phyloP scores from a whole-genome alignment of 2,797 vertebrate genomes.

The Remorina albescens region DNA sequence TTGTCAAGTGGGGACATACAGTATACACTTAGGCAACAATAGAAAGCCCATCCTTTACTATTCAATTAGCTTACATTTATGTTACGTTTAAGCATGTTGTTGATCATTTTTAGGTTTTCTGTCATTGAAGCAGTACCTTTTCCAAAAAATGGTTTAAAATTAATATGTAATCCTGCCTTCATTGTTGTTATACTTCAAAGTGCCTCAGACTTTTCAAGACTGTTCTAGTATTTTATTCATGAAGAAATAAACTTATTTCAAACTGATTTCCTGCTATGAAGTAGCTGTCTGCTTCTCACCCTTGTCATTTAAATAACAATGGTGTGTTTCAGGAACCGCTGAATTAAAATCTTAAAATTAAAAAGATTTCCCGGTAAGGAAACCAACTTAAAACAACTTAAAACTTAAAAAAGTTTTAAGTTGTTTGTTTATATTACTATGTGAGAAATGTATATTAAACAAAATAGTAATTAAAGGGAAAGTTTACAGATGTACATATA shows the following conservation, averaged over 20 bases:
- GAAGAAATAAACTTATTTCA: conserved; percentile 71
- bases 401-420: no score
- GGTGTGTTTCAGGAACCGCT: neutral
- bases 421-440: no score
- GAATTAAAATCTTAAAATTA: neutral
- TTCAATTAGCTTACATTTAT: conserved; percentile 50
- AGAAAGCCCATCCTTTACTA: conserved; percentile 51
- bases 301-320: neutral
- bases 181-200: conserved; percentile 73
- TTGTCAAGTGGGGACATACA: conserved; percentile 58
- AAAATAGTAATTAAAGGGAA: no score
- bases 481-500: no score
- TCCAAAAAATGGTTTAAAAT: conserved; percentile 56
- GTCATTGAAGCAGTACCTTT: conserved; percentile 49
- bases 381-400: no score
- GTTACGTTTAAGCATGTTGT: conserved; percentile 58
- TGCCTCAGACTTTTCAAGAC: conserved; percentile 80
- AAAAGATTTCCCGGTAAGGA: neutral
- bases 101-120: conserved; percentile 44
- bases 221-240: conserved; percentile 74
- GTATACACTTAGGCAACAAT: conserved; percentile 46
- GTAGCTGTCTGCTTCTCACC: conserved; percentile 5
- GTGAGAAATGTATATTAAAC: no score
- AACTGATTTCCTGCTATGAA: conserved; percentile 40
- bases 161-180: conserved; percentile 74